Conservation (phyloP, 2,888 invertebrate genomes). For the Maniola hyperantus region DNA sequence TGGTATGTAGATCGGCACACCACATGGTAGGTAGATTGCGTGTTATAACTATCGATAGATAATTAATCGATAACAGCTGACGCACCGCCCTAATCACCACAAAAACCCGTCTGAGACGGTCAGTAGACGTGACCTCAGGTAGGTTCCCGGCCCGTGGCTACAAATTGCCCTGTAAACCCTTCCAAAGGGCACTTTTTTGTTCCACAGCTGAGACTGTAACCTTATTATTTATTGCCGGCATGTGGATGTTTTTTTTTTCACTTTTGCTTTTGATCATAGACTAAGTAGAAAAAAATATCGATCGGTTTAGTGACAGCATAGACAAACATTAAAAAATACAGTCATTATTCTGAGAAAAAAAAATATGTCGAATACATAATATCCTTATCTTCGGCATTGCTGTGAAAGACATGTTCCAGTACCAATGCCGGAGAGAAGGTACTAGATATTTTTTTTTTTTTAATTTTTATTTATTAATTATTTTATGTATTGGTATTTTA, state of each 20-base stretch:
- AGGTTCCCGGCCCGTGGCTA: slow-evolving; percentile 24
- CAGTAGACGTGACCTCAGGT: slow-evolving; percentile 56
- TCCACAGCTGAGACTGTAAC: slow-evolving; percentile 35
- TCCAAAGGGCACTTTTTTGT: slow-evolving; percentile 39
- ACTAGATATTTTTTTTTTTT: too few species aligned
- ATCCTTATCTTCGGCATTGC: too few species aligned
- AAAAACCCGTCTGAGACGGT: slow-evolving; percentile 67
- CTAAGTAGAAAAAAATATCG: background rate
- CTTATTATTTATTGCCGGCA: slow-evolving; percentile 6
- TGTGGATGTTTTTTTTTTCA: slow-evolving; percentile 1
- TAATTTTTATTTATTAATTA: too few species aligned
- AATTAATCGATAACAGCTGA: slow-evolving; percentile 30
- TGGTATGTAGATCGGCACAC: too few species aligned
- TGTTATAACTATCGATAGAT: slow-evolving; percentile 14
- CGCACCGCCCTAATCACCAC: slow-evolving; percentile 36
- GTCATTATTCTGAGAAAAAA: too few species aligned
- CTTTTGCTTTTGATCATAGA: slow-evolving; percentile 6
- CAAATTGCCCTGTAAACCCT: slow-evolving; percentile 40
- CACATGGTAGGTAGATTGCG: too few species aligned
- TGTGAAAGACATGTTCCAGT: too few species aligned
- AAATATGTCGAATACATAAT: background rate
- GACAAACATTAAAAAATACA: too few species aligned
- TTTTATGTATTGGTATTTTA: too few species aligned
- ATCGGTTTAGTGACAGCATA: too few species aligned
- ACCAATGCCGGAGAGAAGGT: too few species aligned